Base-by-base conservation (phyloP, 2,797 vertebrate genomes). In the Coregonus sp. region DNA sequence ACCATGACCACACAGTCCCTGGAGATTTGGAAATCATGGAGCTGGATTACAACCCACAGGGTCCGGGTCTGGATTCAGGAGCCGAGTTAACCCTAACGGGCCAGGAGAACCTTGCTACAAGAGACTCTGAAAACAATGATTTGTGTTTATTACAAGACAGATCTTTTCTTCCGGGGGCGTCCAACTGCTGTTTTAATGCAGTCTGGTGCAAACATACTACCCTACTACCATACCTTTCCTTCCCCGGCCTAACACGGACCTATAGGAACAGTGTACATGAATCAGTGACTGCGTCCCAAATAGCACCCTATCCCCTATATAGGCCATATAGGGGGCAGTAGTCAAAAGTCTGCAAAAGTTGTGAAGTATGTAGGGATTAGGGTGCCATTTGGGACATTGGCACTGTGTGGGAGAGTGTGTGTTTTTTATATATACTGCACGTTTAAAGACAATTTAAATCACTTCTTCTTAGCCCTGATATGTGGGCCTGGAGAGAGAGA, bases 121-220 rank as follows among this genome's bases (percentile, higher is more conserved):
- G 56, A 59, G 56, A 59, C 18, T 47, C 40, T 59, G 63, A 33
- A 14, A 31, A 29, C 63, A 31, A 9, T 70, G 68, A 47, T 72
- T 16, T 52, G 4, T 20, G 47, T 29, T 75, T 81, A 61, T 85
- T n/a, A n/a, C 59, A 4, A 75, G 89, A 86, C 82, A 80, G 78
- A 84, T 82, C 4, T n/a, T 88, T 77, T 89, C 83, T 82, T 87
- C 6, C 0, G 15, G 7, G 56, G 29, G 25, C 9, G 25, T 66
- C 84, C 87, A 84, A 86, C 91, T 94, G 93, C 93, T 93, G 92
- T 94, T 93, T 91, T 94, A 92, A 89, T 88, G 93, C 93, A 93
- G 93, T 88, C 40, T 47, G 9, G 40, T 47, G 11, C 40, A 11
- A 9, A 11, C 40, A 47, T 12, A 2, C 40, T 47, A 47, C 40